These are phyloP conservation scores for Caenorhabditis virilis DNA, from an alignment of 2,888 invertebrate genomes.

Conservation along the genomic window DNA sequence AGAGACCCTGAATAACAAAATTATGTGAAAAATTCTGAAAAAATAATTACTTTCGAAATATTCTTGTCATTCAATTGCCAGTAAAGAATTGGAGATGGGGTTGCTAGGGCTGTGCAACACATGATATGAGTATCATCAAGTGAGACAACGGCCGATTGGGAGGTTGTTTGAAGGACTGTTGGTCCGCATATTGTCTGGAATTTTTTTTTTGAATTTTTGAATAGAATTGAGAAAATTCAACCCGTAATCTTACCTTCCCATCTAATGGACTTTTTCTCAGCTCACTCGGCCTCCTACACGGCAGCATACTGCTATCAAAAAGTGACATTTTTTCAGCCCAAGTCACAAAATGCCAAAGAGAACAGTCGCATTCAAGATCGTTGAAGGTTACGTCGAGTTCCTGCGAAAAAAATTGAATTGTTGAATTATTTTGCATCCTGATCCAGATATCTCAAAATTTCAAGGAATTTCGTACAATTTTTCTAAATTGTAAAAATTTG, in stretches of 20 bases:
- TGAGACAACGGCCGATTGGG: slow-evolving; percentile 19
- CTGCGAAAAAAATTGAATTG: slow-evolving; percentile 41
- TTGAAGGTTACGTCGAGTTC: slow-evolving; percentile 61
- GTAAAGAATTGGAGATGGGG: slow-evolving; percentile 36
- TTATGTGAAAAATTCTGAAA: background rate
- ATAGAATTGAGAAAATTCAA: background rate
- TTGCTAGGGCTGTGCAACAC: slow-evolving; percentile 42
- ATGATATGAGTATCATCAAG: slow-evolving; percentile 31
- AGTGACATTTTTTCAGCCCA: slow-evolving; percentile 41
- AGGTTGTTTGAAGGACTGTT: slow-evolving; percentile 9
- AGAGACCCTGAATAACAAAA: slow-evolving; percentile 23
- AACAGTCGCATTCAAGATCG: slow-evolving; percentile 61
- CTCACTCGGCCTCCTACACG: slow-evolving; percentile 35
- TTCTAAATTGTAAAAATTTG: background rate
- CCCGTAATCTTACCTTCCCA: slow-evolving; percentile 38
- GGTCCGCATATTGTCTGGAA: slow-evolving; percentile 44
- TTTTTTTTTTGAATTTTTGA: background rate
- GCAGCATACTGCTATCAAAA: slow-evolving; percentile 37
- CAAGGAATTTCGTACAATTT: background rate
- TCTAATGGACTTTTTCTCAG: slow-evolving; percentile 33
- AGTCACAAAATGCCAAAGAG: slow-evolving; percentile 47
- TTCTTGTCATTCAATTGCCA: slow-evolving; percentile 44
- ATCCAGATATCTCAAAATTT: too few relatives aligned
- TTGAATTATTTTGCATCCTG: too few relatives aligned
- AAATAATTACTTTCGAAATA: slow-evolving; percentile 26